A percentile compares a stretch with the other conserved stretches of the same genome.
phyloP scores from a whole-genome alignment of 2,888 invertebrate species.

The Heliconius hortense region DNA sequence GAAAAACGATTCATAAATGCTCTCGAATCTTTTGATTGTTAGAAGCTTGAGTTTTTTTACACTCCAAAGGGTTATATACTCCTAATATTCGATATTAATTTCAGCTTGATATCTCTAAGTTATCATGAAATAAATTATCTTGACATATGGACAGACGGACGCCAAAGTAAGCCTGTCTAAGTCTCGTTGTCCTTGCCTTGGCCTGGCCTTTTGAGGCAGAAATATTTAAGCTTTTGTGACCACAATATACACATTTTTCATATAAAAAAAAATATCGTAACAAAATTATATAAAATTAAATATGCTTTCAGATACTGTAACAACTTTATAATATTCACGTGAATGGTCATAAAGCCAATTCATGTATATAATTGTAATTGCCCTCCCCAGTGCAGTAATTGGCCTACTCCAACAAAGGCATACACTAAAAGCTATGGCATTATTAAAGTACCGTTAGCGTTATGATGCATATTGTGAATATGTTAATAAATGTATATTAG shows the following conservation, averaged over 20 bases:
- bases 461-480: slow-evolving; percentile 4
- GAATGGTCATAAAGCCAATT: slow-evolving; percentile 24
- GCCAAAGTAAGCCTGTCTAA: too few species aligned
- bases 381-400: slow-evolving; percentile 18
- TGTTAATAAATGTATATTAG: slow-evolving; percentile 1
- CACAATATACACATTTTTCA: neutral
- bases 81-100: too few species aligned
- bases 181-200: too few species aligned
- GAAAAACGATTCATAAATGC: too few species aligned
- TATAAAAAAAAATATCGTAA: neutral
- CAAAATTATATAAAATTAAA: neutral
- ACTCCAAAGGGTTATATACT: too few species aligned
- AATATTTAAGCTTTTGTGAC: too few species aligned
- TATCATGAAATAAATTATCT: too few species aligned
- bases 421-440: slow-evolving; percentile 23
- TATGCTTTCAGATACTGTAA: slow-evolving; percentile 21
- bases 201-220: too few species aligned
- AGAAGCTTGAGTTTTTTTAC: too few species aligned
- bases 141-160: too few species aligned
- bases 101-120: too few species aligned
- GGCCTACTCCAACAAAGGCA: slow-evolving; percentile 19
- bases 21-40: too few species aligned
- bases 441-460: slow-evolving; percentile 9
- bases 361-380: slow-evolving; percentile 27
- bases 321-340: slow-evolving; percentile 24